These are phyloP conservation scores for Drosophila imparisetae DNA, from an alignment of 2,888 invertebrate genomes.

Conservation along the genomic window DNA sequence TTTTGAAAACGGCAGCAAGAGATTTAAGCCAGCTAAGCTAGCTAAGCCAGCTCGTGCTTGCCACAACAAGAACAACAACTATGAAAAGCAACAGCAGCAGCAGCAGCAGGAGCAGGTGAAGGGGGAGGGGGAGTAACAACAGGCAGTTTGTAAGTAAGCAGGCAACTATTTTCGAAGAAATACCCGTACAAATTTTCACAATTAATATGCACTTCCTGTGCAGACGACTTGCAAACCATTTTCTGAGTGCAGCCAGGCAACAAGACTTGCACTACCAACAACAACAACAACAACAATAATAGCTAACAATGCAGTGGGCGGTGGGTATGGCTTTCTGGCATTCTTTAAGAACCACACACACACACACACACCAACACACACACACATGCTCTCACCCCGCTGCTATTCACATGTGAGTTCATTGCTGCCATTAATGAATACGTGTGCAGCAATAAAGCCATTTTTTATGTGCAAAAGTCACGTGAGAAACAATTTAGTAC, in stretches of 20 bases:
- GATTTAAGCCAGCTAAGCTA: constrained; percentile 26
- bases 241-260: constrained; percentile 64
- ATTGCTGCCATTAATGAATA: constrained; percentile 80
- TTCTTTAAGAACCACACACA: constrained; percentile 32
- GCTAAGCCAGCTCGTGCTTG: constrained; percentile 15
- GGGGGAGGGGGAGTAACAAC: neutral
- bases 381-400: constrained; percentile 17
- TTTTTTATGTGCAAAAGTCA: constrained; percentile 78
- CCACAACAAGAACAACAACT: constrained; percentile 7
- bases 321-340: constrained; percentile 9
- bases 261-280: constrained; percentile 34
- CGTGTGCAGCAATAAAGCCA: constrained; percentile 80
- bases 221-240: constrained; percentile 75
- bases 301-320: constrained; percentile 38
- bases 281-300: constrained; percentile 31
- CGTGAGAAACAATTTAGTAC: constrained; percentile 80
- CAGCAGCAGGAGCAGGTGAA: too few species aligned
- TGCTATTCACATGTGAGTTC: constrained; percentile 74
- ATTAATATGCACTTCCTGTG: constrained; percentile 80
- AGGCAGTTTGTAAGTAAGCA: constrained; percentile 16
- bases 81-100: neutral
- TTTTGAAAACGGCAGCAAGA: constrained; percentile 25
- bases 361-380: constrained; percentile 1
- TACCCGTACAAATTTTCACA: constrained; percentile 78
- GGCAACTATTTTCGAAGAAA: constrained; percentile 73